A percentile compares a stretch with the other conserved stretches of the same genome.
phyloP scores from a whole-genome alignment of 2,888 invertebrate species.

The Macrostomum cliftonense region DNA sequence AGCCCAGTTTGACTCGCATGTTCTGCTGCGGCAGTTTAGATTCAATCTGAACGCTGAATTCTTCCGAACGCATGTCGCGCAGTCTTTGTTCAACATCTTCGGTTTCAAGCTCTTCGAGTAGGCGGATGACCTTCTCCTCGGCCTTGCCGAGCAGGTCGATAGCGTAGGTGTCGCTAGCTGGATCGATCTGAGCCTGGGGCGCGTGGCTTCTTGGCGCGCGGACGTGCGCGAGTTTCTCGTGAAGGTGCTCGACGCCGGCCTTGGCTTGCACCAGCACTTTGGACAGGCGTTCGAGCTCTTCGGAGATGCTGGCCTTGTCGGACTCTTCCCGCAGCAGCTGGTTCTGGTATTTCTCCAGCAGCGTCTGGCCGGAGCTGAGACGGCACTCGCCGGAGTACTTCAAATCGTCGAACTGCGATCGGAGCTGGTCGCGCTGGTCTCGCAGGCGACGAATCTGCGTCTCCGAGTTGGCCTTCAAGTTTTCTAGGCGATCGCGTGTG shows the following conservation, averaged over 20 bases:
- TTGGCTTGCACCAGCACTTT: conserved; percentile 31
- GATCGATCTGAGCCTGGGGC: conserved; percentile 30
- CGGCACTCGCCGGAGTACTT: conserved; percentile 38
- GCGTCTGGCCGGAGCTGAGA: conserved; percentile 33
- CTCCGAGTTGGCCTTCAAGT: conserved; percentile 32
- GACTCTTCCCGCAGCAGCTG: conserved; percentile 26
- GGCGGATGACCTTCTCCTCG: conserved; percentile 35
- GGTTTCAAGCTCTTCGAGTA: conserved; percentile 33
- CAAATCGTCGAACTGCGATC: conserved; percentile 35
- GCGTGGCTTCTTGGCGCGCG: conserved; percentile 20
- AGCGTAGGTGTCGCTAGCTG: conserved; percentile 35
- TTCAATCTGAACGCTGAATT: conserved; percentile 33
- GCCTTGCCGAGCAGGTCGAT: conserved; percentile 32
- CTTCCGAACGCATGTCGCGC: conserved; percentile 35
- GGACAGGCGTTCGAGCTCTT: conserved; percentile 26
- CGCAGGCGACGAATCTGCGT: conserved; percentile 26
- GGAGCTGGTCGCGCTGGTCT: conserved; percentile 31
- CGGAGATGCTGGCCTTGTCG: conserved; percentile 21
- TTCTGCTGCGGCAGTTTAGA: conserved; percentile 32
- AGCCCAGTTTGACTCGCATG: conserved; percentile 27
- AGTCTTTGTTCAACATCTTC: conserved; percentile 25
- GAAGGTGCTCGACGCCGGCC: conserved; percentile 35
- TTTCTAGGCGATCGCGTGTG: conserved; percentile 31
- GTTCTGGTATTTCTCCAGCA: conserved; percentile 32
- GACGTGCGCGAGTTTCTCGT: conserved; percentile 33